A percentile compares a stretch with the other conserved stretches of the same genome.
phyloP scores from a whole-genome alignment of 2,797 vertebrate species.

The Antrozous pallidus region DNA sequence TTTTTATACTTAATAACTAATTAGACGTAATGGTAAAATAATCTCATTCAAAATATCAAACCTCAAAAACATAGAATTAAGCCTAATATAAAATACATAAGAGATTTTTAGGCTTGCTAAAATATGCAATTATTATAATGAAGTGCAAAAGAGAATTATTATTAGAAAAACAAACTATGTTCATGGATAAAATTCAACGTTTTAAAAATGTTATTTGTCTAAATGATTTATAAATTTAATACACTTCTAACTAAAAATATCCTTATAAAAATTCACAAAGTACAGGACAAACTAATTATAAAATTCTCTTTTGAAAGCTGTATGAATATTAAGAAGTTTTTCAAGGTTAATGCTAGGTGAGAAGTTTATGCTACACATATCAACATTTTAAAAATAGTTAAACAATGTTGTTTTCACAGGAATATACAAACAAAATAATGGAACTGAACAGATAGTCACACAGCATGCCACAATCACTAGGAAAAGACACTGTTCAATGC shows the following conservation, averaged over 20 bases:
- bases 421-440: not conserved
- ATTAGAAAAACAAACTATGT: not conserved
- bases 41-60: not conserved
- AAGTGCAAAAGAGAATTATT: not conserved
- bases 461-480: not conserved
- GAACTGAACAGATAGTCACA: not conserved
- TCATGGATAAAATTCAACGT: not conserved
- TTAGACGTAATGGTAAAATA: not conserved
- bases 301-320: not conserved
- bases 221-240: constrained; percentile 6
- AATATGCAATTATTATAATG: not conserved
- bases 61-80: not conserved
- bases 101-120: not conserved
- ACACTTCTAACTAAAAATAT: not conserved
- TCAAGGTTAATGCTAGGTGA: not conserved
- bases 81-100: not conserved
- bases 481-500: not conserved
- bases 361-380: not conserved
- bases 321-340: not conserved
- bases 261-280: not conserved
- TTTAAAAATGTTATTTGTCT: not conserved
- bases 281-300: not conserved
- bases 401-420: not conserved
- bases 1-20: not conserved
- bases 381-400: not conserved